Evolutionary conservation across 2,888 invertebrate species (phyloP).

Genomic region (Apodemia mormo): DNA sequence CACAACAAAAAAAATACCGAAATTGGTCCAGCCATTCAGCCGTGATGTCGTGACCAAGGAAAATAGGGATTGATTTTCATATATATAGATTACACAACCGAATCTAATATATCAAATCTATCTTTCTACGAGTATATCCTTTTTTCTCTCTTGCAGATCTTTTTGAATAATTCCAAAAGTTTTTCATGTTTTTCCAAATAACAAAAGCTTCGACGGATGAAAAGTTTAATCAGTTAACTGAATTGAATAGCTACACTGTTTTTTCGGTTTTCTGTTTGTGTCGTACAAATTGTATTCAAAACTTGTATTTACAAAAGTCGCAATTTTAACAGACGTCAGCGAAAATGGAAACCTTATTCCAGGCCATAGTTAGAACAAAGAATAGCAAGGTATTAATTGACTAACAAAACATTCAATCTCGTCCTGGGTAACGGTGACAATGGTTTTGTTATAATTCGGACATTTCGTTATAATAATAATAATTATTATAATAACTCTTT

Average conservation of each 20-base stretch:
- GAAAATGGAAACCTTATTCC: slow-evolving; percentile 7
- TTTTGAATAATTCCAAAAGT: neutral
- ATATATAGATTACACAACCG: too few species aligned
- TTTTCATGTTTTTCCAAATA: neutral
- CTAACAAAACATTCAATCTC: slow-evolving; percentile 35
- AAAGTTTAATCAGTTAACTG: slow-evolving; percentile 16
- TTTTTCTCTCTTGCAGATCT: too few species aligned
- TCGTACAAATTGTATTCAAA: slow-evolving; percentile 16
- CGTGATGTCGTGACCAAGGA: too few species aligned
- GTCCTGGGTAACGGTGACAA: slow-evolving; percentile 24
- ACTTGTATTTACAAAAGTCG: slow-evolving; percentile 3
- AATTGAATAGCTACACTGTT: slow-evolving; percentile 1
- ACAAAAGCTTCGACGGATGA: slow-evolving; percentile 5
- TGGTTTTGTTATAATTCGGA: neutral
- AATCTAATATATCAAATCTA: too few species aligned
- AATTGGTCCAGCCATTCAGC: too few species aligned
- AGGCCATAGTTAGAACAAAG: slow-evolving; percentile 15
- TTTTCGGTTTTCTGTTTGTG: neutral
- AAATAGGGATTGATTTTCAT: too few species aligned
- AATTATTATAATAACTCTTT: too few species aligned
- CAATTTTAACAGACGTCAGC: slow-evolving; percentile 2
- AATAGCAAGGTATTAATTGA: slow-evolving; percentile 33
- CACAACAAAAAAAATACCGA: too few species aligned
- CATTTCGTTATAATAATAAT: neutral
- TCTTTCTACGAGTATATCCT: too few species aligned